A percentile compares a stretch with the other conserved stretches of the same genome.
These are phyloP conservation scores for Patella ulyssiponensis DNA, from an alignment of 2,888 invertebrate genomes.

Conservation along the genomic window DNA sequence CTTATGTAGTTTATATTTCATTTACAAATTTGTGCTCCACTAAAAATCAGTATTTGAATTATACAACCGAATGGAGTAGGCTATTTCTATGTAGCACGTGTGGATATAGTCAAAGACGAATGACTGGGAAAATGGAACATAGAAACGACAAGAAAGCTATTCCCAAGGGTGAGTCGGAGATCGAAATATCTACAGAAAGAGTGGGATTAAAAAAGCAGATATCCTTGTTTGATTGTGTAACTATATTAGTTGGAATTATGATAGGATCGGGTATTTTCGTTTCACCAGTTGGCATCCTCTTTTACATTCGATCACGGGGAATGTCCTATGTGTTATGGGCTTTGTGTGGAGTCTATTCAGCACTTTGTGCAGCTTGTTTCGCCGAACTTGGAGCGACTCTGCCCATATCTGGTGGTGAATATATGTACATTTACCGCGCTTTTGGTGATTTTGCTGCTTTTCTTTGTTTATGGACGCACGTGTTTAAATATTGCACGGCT, in stretches of 20 bases:
- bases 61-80: too few relatives aligned
- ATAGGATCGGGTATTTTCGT: conserved; percentile 97
- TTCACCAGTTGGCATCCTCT: conserved; percentile 91
- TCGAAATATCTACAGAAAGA: too few relatives aligned
- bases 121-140: too few relatives aligned
- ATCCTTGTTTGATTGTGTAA: conserved; percentile 58
- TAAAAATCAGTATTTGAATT: too few relatives aligned
- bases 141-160: too few relatives aligned
- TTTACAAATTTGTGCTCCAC: too few relatives aligned
- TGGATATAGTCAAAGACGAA: too few relatives aligned
- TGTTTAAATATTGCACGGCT: conserved; percentile 66
- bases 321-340: conserved; percentile 91
- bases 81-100: too few relatives aligned
- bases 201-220: conserved; percentile 61
- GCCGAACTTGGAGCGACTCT: conserved; percentile 93
- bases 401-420: conserved; percentile 75
- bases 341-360: conserved; percentile 82
- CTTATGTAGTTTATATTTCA: too few relatives aligned
- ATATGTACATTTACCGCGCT: conserved; percentile 74
- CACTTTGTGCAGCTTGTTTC: conserved; percentile 89
- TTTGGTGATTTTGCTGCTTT: conserved; percentile 70
- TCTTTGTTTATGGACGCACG: conserved; percentile 68
- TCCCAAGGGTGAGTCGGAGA: too few relatives aligned
- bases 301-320: conserved; percentile 81
- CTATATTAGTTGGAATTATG: conserved; percentile 80